phyloP scores from a whole-genome alignment of 2,797 vertebrate genomes.

The Melanotaenia pygmaea region DNA sequence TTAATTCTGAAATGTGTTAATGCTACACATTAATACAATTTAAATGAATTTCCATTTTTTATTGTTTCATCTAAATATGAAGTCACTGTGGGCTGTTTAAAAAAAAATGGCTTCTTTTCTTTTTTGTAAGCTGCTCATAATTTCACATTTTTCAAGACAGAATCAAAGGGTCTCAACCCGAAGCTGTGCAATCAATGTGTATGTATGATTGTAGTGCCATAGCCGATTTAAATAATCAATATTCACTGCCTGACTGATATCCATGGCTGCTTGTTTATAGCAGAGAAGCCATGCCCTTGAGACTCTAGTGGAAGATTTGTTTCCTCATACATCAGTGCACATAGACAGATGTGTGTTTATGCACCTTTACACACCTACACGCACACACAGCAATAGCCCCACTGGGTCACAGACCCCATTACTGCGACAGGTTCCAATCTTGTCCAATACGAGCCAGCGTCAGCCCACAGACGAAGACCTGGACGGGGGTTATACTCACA shows the following conservation, averaged over 20 bases:
- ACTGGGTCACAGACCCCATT: conserved; percentile 74
- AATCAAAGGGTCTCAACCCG: conserved; percentile 62
- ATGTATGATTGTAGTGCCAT: conserved; percentile 70
- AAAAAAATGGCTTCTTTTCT: conserved; percentile 44
- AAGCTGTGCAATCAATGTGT: conserved; percentile 71
- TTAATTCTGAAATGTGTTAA: too few species aligned
- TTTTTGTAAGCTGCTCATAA: conserved; percentile 33
- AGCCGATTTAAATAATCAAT: conserved; percentile 77
- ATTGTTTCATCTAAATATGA: neutral
- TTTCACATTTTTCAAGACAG: conserved; percentile 56
- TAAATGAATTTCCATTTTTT: neutral
- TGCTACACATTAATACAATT: neutral
- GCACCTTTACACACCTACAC: conserved; percentile 35
- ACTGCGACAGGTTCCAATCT: conserved; percentile 73
- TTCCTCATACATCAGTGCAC: conserved; percentile 58
- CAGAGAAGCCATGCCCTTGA: conserved; percentile 61
- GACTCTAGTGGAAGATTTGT: conserved; percentile 54
- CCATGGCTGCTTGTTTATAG: conserved; percentile 59
- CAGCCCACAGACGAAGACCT: conserved; percentile 57
- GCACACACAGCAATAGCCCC: conserved; percentile 37
- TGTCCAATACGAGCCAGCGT: conserved; percentile 62
- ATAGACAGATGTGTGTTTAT: conserved; percentile 40
- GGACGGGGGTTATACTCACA: conserved; percentile 58
- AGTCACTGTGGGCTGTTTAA: neutral
- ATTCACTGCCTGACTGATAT: conserved; percentile 61